Evolutionary conservation across 2,888 invertebrate species (phyloP), one percentile per base, ranked within the genome.

Genomic region (Carcina quercana): DNA sequence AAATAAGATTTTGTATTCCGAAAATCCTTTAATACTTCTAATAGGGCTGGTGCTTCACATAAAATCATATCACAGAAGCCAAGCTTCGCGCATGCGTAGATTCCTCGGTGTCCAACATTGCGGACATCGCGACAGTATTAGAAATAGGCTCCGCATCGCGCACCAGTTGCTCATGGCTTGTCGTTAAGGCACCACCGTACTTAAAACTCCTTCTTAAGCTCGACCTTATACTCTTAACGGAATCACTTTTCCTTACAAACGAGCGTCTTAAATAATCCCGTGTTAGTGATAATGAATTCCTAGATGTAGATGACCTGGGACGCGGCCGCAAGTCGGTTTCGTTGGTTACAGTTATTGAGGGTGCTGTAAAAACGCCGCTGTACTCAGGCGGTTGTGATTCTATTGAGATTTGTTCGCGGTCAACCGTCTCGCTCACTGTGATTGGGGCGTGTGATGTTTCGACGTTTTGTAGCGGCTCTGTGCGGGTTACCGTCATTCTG

Each of bases 121-220:
- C 65, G 4, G 87, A 87, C 78, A 82, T 70, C 0, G 80, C 76
- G 0, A 79, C 79, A 0, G 83, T 83, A 14, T 59, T 76, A 0
- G 83, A 82, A n/a, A 88, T 88, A 0, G 89, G 89, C 19, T 87
- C 88, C 0, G 83, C 88, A 1, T 85, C 86, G 14, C 88, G 80
- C 3, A 89, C 87, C 41, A 89, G 62, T 30, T 86, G 86, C 47
- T 89, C 88, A 26, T 87, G 86, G 45, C 88, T 88, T 2, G 70
- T 75, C 0, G 76, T 74, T 34, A 79, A 37, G 1, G 52, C 56
- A 56, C 72, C 61, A 56, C 87, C 61, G 47, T 85, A 73, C 37
- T 70, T 67, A 42, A 82, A 78, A 47, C 76, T 76, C 25, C 82
- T 55, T 2, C 82, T 60, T 14, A 82, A 51, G 47, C 82, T 75